A percentile compares a stretch with the other conserved stretches of the same genome.
Evolutionary conservation across 2,113 vertebrate species (phyloP).

Genomic region (Saguinus midas): DNA sequence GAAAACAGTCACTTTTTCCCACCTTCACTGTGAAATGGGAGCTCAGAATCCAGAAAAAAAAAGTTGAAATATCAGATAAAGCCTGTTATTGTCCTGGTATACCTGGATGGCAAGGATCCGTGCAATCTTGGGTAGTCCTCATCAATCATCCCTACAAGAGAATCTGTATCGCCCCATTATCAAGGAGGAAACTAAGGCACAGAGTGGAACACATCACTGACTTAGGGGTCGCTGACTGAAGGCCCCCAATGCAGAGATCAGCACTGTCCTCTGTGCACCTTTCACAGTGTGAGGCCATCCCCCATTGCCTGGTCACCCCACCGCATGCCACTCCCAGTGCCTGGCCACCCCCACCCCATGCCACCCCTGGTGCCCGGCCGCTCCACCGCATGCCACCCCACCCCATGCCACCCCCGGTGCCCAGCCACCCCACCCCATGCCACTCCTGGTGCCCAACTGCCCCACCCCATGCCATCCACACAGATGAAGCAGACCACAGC

Average conservation of each 20-base stretch:
- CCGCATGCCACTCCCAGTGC: rapidly evolving
- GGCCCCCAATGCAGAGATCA: rapidly evolving
- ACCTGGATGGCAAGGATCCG: rapidly evolving
- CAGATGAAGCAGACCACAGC: constrained; percentile 58
- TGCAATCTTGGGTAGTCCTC: rapidly evolving
- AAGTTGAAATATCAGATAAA: not conserved
- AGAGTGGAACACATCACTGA: not conserved
- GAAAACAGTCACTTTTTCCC: not conserved
- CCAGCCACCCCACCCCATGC: rapidly evolving
- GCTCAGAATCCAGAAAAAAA: not conserved
- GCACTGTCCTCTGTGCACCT: rapidly evolving
- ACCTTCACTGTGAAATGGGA: not conserved
- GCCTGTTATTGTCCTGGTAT: rapidly evolving
- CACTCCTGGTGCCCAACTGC: rapidly evolving
- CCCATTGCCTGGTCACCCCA: rapidly evolving
- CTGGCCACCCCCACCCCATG: rapidly evolving
- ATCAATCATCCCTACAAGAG: not conserved
- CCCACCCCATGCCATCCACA: not conserved
- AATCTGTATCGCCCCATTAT: rapidly evolving
- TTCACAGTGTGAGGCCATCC: too few species aligned
- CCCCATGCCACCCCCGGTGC: too few species aligned
- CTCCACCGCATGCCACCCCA: too few species aligned
- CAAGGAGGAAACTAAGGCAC: not conserved
- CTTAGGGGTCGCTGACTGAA: not conserved
- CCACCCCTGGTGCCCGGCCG: not conserved